Percentiles rank a stretch among this genome's conserved stretches.
phyloP scores from a whole-genome alignment of 2,113 vertebrate genomes.

The Ursus arctos region DNA sequence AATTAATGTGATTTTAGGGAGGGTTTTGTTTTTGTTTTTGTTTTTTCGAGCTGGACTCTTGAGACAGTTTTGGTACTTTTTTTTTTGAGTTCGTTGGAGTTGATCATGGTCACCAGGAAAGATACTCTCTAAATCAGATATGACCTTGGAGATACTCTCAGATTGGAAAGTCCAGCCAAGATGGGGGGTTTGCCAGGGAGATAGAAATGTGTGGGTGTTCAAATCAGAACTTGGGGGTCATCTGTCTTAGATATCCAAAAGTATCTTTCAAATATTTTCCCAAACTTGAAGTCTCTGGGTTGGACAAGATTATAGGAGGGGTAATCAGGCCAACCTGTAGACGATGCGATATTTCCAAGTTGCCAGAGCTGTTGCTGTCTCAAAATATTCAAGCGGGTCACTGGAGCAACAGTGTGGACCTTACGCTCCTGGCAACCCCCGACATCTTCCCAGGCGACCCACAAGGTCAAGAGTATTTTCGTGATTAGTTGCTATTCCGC shows the following conservation, averaged over 20 bases:
- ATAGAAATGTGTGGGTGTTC: background rate
- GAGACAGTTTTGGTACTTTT: background rate
- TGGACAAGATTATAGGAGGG: background rate
- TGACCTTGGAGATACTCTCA: background rate
- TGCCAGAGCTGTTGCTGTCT: background rate
- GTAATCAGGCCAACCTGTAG: background rate
- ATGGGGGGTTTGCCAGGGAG: background rate
- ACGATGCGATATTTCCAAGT: background rate
- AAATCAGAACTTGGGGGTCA: background rate
- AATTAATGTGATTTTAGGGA: background rate
- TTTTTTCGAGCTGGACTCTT: background rate
- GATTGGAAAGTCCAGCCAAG: background rate
- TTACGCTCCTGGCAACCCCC: background rate
- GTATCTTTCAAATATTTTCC: background rate
- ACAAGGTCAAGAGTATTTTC: background rate
- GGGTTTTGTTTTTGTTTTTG: background rate
- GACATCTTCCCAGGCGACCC: too few species aligned
- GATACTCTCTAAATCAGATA: background rate
- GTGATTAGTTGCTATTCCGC: background rate
- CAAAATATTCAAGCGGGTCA: background rate
- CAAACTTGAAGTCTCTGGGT: background rate
- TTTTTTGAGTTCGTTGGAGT: background rate
- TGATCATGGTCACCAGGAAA: background rate
- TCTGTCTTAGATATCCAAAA: constrained; percentile 11
- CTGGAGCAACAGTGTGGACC: background rate